phyloP scores from a whole-genome alignment of 2,888 invertebrate genomes.

The Megamerina dolium region DNA sequence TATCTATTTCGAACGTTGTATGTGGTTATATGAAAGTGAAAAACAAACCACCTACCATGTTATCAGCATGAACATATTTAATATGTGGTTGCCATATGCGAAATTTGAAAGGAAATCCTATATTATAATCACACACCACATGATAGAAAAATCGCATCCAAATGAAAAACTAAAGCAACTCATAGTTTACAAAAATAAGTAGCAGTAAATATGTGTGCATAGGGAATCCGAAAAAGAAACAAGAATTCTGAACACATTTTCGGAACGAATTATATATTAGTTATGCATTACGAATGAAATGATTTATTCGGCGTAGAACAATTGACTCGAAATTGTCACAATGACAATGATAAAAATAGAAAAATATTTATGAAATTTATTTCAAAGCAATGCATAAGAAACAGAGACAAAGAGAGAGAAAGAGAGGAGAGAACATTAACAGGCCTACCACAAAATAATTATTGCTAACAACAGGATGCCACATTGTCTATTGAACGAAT shows the following conservation, averaged over 20 bases:
- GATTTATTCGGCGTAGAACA: neutral
- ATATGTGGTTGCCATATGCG: no score
- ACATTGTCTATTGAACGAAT: neutral
- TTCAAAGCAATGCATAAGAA: no score
- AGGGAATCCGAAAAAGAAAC: neutral
- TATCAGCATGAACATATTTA: no score
- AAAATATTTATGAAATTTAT: neutral
- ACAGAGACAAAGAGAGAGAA: no score
- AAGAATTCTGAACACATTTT: constrained; percentile 13
- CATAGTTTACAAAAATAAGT: no score
- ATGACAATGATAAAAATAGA: neutral
- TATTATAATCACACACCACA: neutral
- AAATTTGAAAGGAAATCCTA: no score
- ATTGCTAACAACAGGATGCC: neutral
- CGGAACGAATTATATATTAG: constrained; percentile 20
- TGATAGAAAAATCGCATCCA: neutral
- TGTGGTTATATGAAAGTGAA: no score
- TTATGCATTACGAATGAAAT: constrained; percentile 16
- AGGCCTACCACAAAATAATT: constrained; percentile 14
- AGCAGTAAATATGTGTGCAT: no score
- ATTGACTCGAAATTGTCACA: neutral
- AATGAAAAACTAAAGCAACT: neutral
- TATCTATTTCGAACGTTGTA: no score
- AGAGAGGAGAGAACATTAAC: no score
- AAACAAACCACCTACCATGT: no score